Evolutionary conservation across 2,888 invertebrate species (phyloP), one percentile per base, ranked within the genome.

Genomic region (Dichetophora obliterata): DNA sequence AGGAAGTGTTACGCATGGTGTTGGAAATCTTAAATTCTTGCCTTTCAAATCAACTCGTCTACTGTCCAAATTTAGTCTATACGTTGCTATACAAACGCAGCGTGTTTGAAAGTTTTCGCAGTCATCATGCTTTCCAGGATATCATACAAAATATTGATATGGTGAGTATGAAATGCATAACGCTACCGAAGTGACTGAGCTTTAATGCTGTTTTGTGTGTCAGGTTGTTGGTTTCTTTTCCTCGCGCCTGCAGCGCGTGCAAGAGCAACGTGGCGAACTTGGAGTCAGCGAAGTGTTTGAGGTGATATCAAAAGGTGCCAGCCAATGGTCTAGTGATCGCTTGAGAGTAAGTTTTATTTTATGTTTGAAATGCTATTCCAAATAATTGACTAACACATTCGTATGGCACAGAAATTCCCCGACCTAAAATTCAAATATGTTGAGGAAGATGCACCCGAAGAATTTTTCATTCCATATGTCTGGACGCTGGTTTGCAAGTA

Each of bases 381-480:
- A 31, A 31, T 11, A 11, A 43, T 43, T 11, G 6, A 11, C 43
- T 1, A 43, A 14, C 11, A 43, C 27, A 78, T 70, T 54, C 57
- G 78, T 84, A 78, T 79, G 78, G 89, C 91, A 2, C 91, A 98
- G 96, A 99, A 98, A 94, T 98, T 99, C 89, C 99, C 99, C 0
- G 99, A 99, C 85, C 90, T 99, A 66, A 99, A 98, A 90, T 99
- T 99, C 91, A 97, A 98, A 82, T 99, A 99, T 87, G 99, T 99
- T 0, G 99, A 99, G 90, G 99, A 99, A 89, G 99, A 99, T 81
- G 94, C 96, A 77, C 99, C 99, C 0, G 99, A 99, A 88, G 98
- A 99, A 86, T 99, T 99, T 91, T 99, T 99, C 91, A 97, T 99
- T 82, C 99, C 99, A 0, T 99, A 99, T 89, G 96, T 99, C 31